phyloP scores from a whole-genome alignment of 2,888 invertebrate species.

The Phalera bucephala region DNA sequence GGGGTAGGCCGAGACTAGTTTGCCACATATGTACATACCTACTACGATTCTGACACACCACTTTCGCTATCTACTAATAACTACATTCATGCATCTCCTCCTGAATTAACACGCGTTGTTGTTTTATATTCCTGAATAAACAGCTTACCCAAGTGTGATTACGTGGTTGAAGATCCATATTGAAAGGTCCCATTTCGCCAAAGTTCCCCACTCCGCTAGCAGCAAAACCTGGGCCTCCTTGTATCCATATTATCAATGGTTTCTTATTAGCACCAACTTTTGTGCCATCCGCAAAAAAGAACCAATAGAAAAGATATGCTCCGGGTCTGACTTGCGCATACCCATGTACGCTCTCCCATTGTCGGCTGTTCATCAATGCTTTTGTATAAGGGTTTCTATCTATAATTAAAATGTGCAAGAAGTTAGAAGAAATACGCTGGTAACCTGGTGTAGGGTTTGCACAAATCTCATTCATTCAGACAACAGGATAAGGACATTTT shows the following conservation, averaged over 20 bases:
- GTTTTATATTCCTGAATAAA: no score
- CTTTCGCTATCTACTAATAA: no score
- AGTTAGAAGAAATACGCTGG: no score
- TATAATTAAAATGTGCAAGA: conserved; percentile 3
- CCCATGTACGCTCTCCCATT: conserved; percentile 77
- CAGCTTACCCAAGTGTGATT: conserved; percentile 88
- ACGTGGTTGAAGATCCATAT: conserved; percentile 85
- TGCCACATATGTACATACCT: no score
- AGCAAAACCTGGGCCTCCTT: conserved; percentile 94
- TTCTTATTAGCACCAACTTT: conserved; percentile 76
- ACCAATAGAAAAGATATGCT: conserved; percentile 94
- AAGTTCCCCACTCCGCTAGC: conserved; percentile 94
- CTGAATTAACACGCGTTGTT: no score
- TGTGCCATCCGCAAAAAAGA: conserved; percentile 89
- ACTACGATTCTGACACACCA: no score
- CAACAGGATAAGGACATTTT: no score
- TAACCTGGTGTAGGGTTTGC: no score
- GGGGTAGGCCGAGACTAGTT: no score
- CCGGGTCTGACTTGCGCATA: conserved; percentile 88
- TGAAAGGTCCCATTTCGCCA: conserved; percentile 90
- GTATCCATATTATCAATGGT: conserved; percentile 93
- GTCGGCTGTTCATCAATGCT: conserved; percentile 32
- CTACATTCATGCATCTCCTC: no score
- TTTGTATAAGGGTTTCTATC: conserved; percentile 56
- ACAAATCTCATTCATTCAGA: no score